phyloP scores from a whole-genome alignment of 2,888 invertebrate species.

The Nomada ferruginata region DNA sequence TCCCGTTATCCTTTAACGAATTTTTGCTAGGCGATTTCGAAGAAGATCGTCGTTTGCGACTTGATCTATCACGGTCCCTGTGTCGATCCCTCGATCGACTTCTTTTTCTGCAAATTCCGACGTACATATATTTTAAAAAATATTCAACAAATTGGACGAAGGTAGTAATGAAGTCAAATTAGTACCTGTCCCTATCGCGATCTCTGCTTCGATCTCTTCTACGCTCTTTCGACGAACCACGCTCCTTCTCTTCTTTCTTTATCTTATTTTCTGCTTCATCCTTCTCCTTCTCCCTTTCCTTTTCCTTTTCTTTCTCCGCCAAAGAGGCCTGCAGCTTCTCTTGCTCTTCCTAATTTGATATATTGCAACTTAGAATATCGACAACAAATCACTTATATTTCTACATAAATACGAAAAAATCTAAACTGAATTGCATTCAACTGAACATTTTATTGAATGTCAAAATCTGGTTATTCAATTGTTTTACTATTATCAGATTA shows the following conservation, averaged over 20 bases:
- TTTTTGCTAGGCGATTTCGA: constrained; percentile 81
- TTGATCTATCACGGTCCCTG: constrained; percentile 82
- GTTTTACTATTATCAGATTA: constrained; percentile 42
- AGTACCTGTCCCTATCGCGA: constrained; percentile 81
- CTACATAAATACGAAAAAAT: constrained; percentile 30
- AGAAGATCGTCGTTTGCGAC: constrained; percentile 79
- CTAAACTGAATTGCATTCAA: constrained; percentile 45
- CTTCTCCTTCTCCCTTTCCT: constrained; percentile 84
- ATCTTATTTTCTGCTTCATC: constrained; percentile 79
- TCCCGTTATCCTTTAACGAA: constrained; percentile 77
- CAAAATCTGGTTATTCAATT: constrained; percentile 63
- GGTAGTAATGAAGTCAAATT: not conserved
- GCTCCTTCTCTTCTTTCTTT: constrained; percentile 82
- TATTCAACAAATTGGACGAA: not conserved
- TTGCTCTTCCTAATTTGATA: constrained; percentile 88
- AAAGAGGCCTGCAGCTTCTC: constrained; percentile 88
- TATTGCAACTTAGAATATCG: constrained; percentile 46
- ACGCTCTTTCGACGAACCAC: constrained; percentile 81
- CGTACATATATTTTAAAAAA: not conserved
- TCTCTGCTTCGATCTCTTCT: constrained; percentile 83
- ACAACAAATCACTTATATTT: constrained; percentile 27
- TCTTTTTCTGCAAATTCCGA: constrained; percentile 77
- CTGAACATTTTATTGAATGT: constrained; percentile 56
- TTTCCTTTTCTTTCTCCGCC: constrained; percentile 85
- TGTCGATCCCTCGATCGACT: constrained; percentile 84